A percentile compares a stretch with the other conserved stretches of the same genome.
phyloP scores from a whole-genome alignment of 1,140 invertebrate genomes.

The Dendroctonus valens region DNA sequence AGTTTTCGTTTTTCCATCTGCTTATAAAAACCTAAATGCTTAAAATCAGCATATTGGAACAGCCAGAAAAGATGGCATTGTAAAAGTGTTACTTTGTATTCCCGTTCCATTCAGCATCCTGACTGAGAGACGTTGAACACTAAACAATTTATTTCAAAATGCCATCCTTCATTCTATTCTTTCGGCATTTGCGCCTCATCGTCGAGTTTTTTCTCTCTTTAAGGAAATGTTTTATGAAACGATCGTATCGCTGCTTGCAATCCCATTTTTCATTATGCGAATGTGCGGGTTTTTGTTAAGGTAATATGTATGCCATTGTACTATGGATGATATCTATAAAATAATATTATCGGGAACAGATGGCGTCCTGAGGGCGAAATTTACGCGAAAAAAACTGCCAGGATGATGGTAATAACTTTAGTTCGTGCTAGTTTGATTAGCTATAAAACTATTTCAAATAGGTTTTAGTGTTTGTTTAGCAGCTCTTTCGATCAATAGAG shows the following conservation, averaged over 20 bases:
- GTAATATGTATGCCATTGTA: too few relatives aligned
- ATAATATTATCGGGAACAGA: too few relatives aligned
- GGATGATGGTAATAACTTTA: too few relatives aligned
- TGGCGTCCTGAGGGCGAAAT: too few relatives aligned
- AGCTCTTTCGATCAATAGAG: too few relatives aligned
- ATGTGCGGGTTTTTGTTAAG: constrained; percentile 4
- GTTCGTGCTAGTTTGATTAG: too few relatives aligned
- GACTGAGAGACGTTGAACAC: constrained; percentile 17
- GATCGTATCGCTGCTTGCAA: constrained; percentile 22
- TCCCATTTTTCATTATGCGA: constrained; percentile 26
- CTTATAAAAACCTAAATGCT: constrained; percentile 10
- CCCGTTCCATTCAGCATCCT: constrained; percentile 14
- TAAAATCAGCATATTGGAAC: constrained; percentile 14
- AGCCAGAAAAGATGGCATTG: constrained; percentile 1
- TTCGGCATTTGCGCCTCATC: constrained; percentile 40
- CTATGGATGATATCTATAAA: too few relatives aligned
- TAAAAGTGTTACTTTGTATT: constrained; percentile 19
- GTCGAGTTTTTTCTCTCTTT: constrained; percentile 17
- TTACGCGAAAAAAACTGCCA: too few relatives aligned
- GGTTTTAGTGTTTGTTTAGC: too few relatives aligned
- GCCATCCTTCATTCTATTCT: constrained; percentile 48
- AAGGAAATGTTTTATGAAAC: constrained; percentile 27
- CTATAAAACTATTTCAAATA: too few relatives aligned
- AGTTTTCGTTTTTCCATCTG: not conserved
- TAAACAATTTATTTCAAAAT: constrained; percentile 42